Percentiles rank a stretch among this genome's conserved stretches.
Conservation (phyloP, 2,888 invertebrate genomes). For the Brachynemurus nebulosus region DNA sequence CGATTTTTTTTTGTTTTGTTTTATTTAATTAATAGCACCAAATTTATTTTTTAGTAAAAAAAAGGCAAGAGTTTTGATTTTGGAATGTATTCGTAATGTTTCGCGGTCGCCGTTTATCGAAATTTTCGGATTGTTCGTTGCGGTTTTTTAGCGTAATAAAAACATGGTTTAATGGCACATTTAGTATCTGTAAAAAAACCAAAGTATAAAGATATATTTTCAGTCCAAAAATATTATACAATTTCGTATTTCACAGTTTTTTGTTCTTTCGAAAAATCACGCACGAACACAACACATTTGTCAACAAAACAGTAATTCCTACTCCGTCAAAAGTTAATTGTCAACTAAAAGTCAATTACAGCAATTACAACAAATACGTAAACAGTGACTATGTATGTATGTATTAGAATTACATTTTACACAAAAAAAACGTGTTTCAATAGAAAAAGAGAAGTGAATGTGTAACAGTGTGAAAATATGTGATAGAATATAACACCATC, state of each 20-base stretch:
- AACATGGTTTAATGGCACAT: background rate
- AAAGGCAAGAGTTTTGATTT: background rate
- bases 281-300: background rate
- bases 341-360: conserved; percentile 3
- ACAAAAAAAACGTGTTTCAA: no score
- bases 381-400: no score
- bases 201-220: background rate
- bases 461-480: no score
- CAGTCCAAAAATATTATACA: no score
- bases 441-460: no score
- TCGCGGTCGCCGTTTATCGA: no score
- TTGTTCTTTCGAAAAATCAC: no score
- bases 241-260: no score
- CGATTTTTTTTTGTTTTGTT: background rate
- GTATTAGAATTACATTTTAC: no score
- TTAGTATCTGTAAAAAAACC: background rate
- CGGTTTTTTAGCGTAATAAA: background rate
- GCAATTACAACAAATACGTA: no score
- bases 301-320: background rate
- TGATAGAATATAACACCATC: no score
- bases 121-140: background rate
- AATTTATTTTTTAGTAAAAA: background rate
- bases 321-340: background rate
- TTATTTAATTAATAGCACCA: background rate
- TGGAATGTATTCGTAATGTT: background rate